phyloP scores from a whole-genome alignment of 2,113 vertebrate species.

The Passer domesticus region DNA sequence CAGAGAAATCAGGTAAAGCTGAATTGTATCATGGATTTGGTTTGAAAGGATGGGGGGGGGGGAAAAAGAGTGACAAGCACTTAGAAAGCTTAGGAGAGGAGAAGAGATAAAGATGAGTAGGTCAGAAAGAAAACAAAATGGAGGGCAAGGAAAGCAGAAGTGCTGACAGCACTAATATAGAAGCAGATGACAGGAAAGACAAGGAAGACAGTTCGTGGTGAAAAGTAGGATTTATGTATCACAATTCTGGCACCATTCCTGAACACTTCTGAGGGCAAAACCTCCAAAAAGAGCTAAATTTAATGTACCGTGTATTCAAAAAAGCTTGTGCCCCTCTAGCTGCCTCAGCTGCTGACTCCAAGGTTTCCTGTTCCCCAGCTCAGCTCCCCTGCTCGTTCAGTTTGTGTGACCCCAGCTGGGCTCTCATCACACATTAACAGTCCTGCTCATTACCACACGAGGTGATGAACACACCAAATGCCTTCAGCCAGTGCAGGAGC shows the following conservation, averaged over 20 bases:
- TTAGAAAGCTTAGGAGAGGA: background rate
- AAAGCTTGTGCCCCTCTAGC: background rate
- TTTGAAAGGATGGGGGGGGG: background rate
- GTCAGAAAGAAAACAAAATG: constrained; percentile 19
- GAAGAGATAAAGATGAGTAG: background rate
- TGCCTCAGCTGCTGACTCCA: background rate
- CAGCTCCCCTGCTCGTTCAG: background rate
- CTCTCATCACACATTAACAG: background rate
- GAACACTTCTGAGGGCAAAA: background rate
- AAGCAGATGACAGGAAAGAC: constrained; percentile 23
- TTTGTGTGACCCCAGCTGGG: background rate
- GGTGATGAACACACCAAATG: background rate
- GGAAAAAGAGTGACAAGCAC: background rate
- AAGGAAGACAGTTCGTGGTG: background rate
- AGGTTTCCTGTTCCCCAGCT: background rate
- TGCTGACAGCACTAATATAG: constrained; percentile 24
- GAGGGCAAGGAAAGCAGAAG: background rate
- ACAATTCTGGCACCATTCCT: background rate
- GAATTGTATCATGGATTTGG: background rate
- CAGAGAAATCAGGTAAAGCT: background rate
- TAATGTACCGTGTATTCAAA: background rate
- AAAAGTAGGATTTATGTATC: constrained; percentile 13
- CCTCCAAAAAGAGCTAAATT: background rate
- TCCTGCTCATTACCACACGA: background rate
- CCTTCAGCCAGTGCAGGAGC: background rate